Conservation (phyloP, 2,113 vertebrate species). For the Perognathus longimembris region DNA sequence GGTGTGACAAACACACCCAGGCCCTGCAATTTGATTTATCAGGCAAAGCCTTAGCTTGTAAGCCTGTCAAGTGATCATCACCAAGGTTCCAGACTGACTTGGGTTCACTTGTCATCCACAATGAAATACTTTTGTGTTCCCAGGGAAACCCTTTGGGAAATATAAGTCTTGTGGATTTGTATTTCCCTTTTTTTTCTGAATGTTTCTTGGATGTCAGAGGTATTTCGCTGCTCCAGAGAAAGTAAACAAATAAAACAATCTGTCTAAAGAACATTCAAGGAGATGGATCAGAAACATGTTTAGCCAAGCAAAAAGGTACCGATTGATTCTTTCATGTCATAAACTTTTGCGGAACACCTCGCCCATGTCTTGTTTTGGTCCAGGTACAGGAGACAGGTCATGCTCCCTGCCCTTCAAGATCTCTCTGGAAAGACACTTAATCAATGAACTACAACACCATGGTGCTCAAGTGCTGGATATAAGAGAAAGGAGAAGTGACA, state of each 20-base stretch:
- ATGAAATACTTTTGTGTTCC: background rate
- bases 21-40: constrained; percentile 12
- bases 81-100: constrained; percentile 34
- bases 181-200: background rate
- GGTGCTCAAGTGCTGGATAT: background rate
- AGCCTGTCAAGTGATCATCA: constrained; percentile 45
- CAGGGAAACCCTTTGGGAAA: constrained; percentile 41
- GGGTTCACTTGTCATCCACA: background rate
- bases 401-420: rapidly evolving
- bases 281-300: background rate
- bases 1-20: constrained; percentile 33
- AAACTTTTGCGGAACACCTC: too few relatives aligned
- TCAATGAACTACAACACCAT: background rate
- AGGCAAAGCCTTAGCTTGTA: constrained; percentile 15
- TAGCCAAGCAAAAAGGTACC: background rate
- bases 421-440: background rate
- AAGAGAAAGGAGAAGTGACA: background rate
- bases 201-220: constrained; percentile 42
- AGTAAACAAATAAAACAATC: background rate
- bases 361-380: background rate
- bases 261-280: background rate
- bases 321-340: background rate
- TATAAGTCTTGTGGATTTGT: background rate
- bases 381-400: background rate
- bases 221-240: background rate